Evolutionary conservation across 64 coral and sea anemone genomes (phyloP), one percentile per base, ranked within the genome.

Genomic region (Dendronephthya gigantea): DNA sequence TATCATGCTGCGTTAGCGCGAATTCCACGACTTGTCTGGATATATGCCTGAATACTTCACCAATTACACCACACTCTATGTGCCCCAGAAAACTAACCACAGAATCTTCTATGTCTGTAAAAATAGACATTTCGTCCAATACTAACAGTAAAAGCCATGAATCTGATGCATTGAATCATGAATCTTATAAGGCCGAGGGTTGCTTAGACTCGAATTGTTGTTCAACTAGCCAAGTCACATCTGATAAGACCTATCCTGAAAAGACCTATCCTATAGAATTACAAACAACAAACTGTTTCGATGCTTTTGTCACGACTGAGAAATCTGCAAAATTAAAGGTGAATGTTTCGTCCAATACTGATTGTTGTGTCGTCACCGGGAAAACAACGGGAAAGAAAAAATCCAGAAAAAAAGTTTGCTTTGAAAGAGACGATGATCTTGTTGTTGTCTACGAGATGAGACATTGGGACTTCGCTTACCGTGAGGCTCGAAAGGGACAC

Each of bases 401-500:
- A 79, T 39, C 32, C 72, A 9, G 83, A 62, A 89, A 84, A 59
- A 84, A 75, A 50, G 88, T 89, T 76, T 66, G 82, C 32, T 89
- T 89, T 84, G 68, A 72, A 68, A 82, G 36, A 37, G 88, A 89
- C 36, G 22, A 89, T 10, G 40, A 84, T 19, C 88, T 89, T 49
- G 47, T 19, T 49, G 39, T n/a, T 25, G 59, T 84, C 16, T 52
- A 89, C 56, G 82, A 37, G 31, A 84, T 89, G 82, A 28, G 70
- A 50, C 82, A 84, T 39, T 89, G 88, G 88, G 83, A 83, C 58
- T 89, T 89, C 50, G 88, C 88, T 11, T 84, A 89, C 47, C 40
- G 40, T 12, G 82, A 84, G 32, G 88, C 88, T 50, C 88, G 88
- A 39, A 89, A 84, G 84, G 88, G 88, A 89, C 59, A 82, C 8